phyloP scores from a whole-genome alignment of 2,113 vertebrate genomes.

The Amblyopsis rosae region DNA sequence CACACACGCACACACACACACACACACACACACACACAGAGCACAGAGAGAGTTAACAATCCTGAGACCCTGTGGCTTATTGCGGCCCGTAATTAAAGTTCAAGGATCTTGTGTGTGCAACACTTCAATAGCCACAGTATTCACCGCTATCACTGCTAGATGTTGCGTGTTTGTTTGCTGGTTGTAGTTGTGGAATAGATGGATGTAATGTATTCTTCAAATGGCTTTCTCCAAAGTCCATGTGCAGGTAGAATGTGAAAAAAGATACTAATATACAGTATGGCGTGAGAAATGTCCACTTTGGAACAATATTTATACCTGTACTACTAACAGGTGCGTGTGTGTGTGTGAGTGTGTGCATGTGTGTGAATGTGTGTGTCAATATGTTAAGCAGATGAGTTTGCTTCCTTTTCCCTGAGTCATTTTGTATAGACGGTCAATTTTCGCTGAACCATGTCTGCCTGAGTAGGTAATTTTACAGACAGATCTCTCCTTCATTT shows the following conservation, averaged over 20 bases:
- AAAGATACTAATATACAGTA: slow-evolving; percentile 6
- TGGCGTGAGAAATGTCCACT: slow-evolving; percentile 23
- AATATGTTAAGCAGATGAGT: slow-evolving; percentile 11
- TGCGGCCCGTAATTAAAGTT: slow-evolving; percentile 35
- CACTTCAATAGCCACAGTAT: slow-evolving; percentile 11
- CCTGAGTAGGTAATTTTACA: slow-evolving; percentile 47
- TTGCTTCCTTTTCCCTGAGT: slow-evolving; percentile 17
- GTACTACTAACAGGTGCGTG: slow-evolving; percentile 8
- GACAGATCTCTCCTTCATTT: slow-evolving; percentile 38
- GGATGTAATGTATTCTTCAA: not conserved
- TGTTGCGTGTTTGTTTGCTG: slow-evolving; percentile 9
- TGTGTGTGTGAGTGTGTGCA: slow-evolving; percentile 24
- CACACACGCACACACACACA: not conserved
- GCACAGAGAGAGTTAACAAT: not conserved
- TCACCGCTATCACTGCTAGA: slow-evolving; percentile 15
- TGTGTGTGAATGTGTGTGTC: slow-evolving; percentile 26
- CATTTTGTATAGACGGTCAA: slow-evolving; percentile 7
- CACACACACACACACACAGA: slow-evolving; percentile 1
- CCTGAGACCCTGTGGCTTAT: not conserved
- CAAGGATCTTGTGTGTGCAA: slow-evolving; percentile 32
- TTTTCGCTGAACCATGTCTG: slow-evolving; percentile 26
- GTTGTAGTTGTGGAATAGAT: not conserved
- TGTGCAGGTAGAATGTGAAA: not conserved
- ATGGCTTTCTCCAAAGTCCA: not conserved
- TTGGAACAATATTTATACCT: slow-evolving; percentile 18